Conservation (phyloP, 1,140 invertebrate species). For the Brachionus sp. region DNA sequence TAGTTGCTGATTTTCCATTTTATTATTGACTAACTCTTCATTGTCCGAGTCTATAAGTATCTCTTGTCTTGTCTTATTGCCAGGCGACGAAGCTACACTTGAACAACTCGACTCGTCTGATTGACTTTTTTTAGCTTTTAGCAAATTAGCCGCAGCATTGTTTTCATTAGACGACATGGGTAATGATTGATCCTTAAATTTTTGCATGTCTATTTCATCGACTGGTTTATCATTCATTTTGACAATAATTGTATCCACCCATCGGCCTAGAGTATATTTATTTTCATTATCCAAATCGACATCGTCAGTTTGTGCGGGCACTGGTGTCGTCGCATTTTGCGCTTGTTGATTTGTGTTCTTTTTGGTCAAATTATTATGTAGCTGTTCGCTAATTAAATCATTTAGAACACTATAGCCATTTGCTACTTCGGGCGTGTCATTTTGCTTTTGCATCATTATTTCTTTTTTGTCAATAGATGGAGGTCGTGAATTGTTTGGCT, state of each 20-base stretch:
- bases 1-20: background rate
- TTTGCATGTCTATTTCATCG: conserved; percentile 15
- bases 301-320: background rate
- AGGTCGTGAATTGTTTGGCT: background rate
- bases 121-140: background rate
- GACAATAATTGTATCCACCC: conserved; percentile 38
- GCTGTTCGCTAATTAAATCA: background rate
- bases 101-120: conserved; percentile 17
- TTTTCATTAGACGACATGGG: conserved; percentile 31
- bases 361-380: conserved; percentile 7
- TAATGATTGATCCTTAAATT: conserved; percentile 18
- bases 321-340: no score
- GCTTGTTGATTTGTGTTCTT: background rate
- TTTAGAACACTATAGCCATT: background rate
- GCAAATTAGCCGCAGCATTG: conserved; percentile 1
- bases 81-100: conserved; percentile 3
- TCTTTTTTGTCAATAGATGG: background rate
- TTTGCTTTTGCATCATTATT: background rate
- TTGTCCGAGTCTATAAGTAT: background rate
- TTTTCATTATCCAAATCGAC: background rate
- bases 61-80: background rate
- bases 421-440: background rate
- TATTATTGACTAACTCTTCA: background rate
- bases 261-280: conserved; percentile 22
- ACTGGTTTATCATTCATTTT: conserved; percentile 41